Percentiles rank a stretch among this genome's conserved stretches.
phyloP scores from a whole-genome alignment of 2,888 invertebrate genomes.

The Drosophila nigritarsus region DNA sequence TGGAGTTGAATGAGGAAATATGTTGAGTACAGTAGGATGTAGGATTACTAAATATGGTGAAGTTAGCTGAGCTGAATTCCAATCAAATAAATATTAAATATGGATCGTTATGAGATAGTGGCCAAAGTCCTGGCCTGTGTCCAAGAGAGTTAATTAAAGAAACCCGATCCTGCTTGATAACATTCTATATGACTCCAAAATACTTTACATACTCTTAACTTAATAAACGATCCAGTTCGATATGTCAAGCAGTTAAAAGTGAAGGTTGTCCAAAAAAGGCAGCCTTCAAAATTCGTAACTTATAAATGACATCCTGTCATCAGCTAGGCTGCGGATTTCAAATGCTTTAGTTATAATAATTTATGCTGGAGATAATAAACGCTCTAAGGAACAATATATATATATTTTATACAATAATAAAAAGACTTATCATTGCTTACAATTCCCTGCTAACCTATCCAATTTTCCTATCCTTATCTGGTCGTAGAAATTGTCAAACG shows the following conservation, averaged over 20 bases:
- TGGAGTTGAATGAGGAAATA: background rate
- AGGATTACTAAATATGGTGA: background rate
- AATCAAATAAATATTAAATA: background rate
- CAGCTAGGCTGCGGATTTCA: background rate
- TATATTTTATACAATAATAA: background rate
- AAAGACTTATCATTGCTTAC: accelerated
- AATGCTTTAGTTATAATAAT: no score
- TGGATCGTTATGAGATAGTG: background rate
- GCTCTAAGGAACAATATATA: background rate
- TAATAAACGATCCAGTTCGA: background rate
- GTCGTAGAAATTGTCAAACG: background rate
- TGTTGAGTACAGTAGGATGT: background rate
- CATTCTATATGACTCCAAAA: background rate
- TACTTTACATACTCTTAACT: background rate
- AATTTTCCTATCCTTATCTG: background rate
- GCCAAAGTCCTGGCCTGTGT: background rate
- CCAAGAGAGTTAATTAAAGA: background rate
- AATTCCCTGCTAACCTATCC: background rate
- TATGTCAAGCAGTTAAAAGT: background rate
- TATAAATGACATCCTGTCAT: background rate
- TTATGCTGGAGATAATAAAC: background rate
- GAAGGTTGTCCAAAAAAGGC: background rate
- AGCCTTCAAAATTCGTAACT: background rate
- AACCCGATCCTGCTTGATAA: background rate
- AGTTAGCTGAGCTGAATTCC: background rate